A percentile compares a stretch with the other conserved stretches of the same genome.
Evolutionary conservation across 2,113 vertebrate genomes (phyloP).

Genomic region (Climacteris rufus): DNA sequence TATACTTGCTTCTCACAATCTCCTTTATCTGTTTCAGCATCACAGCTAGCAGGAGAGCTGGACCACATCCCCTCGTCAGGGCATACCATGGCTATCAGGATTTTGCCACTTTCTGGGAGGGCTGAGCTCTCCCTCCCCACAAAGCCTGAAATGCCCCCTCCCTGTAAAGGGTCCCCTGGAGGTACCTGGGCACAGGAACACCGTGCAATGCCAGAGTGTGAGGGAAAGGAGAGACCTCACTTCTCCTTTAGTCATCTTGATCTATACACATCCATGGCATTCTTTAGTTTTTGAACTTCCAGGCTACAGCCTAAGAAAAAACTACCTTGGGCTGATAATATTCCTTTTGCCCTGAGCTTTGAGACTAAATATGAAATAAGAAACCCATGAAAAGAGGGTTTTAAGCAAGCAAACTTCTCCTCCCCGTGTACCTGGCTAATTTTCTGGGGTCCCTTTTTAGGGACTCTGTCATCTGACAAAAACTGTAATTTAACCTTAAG

Average conservation of each 20-base stretch:
- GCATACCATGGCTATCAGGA: rapidly evolving
- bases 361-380: background rate
- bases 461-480: background rate
- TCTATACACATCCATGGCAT: background rate
- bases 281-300: background rate
- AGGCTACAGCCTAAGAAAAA: background rate
- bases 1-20: background rate
- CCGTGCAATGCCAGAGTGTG: background rate
- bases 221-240: background rate
- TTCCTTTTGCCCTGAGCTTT: background rate
- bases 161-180: background rate
- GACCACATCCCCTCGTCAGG: background rate
- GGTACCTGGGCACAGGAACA: background rate
- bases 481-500: background rate
- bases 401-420: background rate
- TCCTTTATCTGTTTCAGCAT: background rate
- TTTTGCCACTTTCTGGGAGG: background rate
- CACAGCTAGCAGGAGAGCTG: background rate
- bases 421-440: background rate
- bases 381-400: background rate
- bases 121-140: background rate
- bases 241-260: background rate
- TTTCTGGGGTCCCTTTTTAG: background rate
- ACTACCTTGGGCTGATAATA: background rate
- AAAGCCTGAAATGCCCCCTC: background rate